These are phyloP conservation scores for Oligia latruncula DNA, from an alignment of 2,888 invertebrate species.

Conservation along the genomic window DNA sequence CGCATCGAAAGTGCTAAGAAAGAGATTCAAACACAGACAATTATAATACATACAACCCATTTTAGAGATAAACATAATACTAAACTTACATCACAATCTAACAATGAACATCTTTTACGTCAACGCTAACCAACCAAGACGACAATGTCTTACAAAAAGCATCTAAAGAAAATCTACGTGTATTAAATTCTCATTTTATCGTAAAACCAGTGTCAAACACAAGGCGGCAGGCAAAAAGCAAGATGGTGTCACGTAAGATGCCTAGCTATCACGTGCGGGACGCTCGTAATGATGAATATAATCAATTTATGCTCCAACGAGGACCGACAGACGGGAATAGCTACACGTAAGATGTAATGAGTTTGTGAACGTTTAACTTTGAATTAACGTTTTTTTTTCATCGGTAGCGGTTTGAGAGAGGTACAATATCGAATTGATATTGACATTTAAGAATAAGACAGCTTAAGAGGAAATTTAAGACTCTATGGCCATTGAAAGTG, in stretches of 20 bases:
- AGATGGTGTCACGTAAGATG: conserved; percentile 63
- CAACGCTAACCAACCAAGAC: conserved; percentile 23
- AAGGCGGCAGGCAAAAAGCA: conserved; percentile 64
- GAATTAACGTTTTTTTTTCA: conserved; percentile 51
- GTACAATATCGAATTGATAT: conserved; percentile 16
- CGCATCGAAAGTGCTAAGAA: background rate
- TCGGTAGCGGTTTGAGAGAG: conserved; percentile 9
- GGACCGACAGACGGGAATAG: conserved; percentile 57
- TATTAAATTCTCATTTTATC: conserved; percentile 39
- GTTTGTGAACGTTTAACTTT: conserved; percentile 58
- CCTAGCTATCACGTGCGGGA: conserved; percentile 56
- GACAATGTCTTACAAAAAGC: conserved; percentile 31
- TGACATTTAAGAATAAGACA: conserved; percentile 13
- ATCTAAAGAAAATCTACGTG: background rate
- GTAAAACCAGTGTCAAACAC: conserved; percentile 60
- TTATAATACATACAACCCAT: background rate
- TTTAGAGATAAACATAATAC: background rate
- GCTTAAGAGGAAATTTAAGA: background rate
- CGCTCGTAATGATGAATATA: conserved; percentile 62
- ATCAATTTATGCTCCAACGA: conserved; percentile 61
- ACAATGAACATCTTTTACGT: conserved; percentile 17
- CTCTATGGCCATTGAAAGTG: background rate
- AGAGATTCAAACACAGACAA: background rate
- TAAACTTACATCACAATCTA: conserved; percentile 11
- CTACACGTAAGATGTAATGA: conserved; percentile 62